Percentiles rank a stretch among this genome's conserved stretches.
phyloP scores from a whole-genome alignment of 2,113 vertebrate genomes.

The Chiloscyllium plagiosum region DNA sequence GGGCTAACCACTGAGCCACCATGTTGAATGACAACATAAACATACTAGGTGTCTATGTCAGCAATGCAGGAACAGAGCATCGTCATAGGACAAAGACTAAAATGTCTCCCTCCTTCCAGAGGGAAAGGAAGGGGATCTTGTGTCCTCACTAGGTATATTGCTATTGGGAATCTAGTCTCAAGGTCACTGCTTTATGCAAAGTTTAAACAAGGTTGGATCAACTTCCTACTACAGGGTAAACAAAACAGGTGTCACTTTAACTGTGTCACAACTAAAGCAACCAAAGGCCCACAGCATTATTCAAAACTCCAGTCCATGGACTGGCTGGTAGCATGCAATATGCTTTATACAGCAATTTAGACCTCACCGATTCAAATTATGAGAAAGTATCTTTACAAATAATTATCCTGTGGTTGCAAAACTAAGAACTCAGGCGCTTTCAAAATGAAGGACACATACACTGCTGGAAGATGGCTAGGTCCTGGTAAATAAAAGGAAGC shows the following conservation, averaged over 20 bases:
- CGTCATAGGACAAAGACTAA: not conserved
- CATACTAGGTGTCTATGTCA: not conserved
- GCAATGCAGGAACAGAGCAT: not conserved
- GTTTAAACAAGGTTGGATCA: not conserved
- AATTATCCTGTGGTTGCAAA: not conserved
- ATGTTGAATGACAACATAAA: not conserved
- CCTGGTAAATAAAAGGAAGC: not conserved
- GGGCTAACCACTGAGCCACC: too few relatives aligned
- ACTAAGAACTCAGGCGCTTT: not conserved
- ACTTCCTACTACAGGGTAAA: not conserved
- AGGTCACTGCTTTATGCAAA: not conserved
- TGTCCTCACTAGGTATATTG: not conserved
- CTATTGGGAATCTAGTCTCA: not conserved
- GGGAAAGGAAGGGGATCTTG: not conserved
- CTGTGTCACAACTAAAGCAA: not conserved
- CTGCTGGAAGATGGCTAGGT: not conserved
- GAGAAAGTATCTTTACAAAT: not conserved
- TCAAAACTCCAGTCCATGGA: not conserved
- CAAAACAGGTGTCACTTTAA: not conserved
- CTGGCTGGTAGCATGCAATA: not conserved
- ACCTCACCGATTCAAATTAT: not conserved
- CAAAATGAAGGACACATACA: not conserved
- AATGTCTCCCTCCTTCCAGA: not conserved
- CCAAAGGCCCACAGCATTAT: not conserved
- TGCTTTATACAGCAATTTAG: too few relatives aligned